Conservation (phyloP, 1,140 invertebrate genomes). For the Antheraea mylitta region DNA sequence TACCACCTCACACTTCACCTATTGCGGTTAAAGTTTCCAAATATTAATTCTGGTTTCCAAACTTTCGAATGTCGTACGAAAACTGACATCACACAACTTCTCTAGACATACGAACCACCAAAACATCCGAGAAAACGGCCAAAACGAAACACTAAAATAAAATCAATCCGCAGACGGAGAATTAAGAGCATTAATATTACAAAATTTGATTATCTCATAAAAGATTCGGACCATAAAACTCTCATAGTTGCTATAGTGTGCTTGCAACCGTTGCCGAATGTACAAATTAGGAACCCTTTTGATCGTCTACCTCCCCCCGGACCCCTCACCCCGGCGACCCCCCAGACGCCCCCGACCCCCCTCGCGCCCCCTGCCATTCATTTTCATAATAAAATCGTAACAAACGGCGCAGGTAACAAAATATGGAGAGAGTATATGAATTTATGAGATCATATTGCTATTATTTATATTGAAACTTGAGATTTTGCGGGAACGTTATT, state of each 20-base stretch:
- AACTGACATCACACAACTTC: too few relatives aligned
- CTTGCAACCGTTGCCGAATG: conserved; percentile 46
- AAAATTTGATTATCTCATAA: conserved; percentile 78
- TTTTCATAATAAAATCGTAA: conserved; percentile 78
- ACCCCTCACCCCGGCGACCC: conserved; percentile 27
- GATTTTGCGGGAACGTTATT: conserved; percentile 23
- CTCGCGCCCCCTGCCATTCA: conserved; percentile 56
- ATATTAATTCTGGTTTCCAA: too few relatives aligned
- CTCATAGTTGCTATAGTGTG: conserved; percentile 70
- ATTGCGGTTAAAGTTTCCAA: too few relatives aligned
- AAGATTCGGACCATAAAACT: conserved; percentile 74
- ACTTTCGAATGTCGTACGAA: too few relatives aligned
- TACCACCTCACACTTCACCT: too few relatives aligned
- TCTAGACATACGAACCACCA: background rate
- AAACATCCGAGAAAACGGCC: background rate
- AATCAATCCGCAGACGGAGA: conserved; percentile 56
- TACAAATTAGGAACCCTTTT: conserved; percentile 76
- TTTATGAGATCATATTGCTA: conserved; percentile 63
- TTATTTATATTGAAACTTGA: conserved; percentile 60
- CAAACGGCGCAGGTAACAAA: conserved; percentile 74
- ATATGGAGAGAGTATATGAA: conserved; percentile 67
- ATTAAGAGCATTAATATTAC: conserved; percentile 73
- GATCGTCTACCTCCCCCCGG: conserved; percentile 41
- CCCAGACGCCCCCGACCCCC: too few relatives aligned
- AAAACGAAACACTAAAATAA: background rate